A percentile compares a stretch with the other conserved stretches of the same genome.
Conservation (phyloP, 2,888 invertebrate species). For the Tenodera sinensis region DNA sequence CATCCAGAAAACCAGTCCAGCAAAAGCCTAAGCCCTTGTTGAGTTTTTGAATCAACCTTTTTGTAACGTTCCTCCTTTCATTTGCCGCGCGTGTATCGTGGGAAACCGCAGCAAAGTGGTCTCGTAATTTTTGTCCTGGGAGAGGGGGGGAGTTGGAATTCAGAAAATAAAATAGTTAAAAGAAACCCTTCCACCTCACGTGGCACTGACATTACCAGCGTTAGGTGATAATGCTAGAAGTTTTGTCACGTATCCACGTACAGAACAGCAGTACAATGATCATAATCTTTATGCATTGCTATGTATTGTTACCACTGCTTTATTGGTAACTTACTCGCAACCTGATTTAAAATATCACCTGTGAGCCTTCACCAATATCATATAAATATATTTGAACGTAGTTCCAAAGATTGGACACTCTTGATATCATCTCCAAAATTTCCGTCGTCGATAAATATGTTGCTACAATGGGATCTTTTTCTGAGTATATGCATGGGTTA, state of each 20-base stretch:
- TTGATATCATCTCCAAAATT: too few relatives aligned
- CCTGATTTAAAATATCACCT: too few relatives aligned
- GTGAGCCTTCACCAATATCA: too few relatives aligned
- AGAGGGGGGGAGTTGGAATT: neutral
- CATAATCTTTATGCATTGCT: neutral
- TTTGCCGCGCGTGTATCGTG: neutral
- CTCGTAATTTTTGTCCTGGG: neutral
- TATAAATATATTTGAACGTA: too few relatives aligned
- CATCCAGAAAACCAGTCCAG: too few relatives aligned
- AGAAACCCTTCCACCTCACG: neutral
- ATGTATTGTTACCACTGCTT: too few relatives aligned
- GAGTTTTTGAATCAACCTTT: neutral
- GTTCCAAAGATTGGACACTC: too few relatives aligned
- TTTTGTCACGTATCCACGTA: neutral
- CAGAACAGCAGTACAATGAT: neutral
- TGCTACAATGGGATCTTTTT: too few relatives aligned
- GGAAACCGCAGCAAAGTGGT: neutral
- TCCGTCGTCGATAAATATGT: too few relatives aligned
- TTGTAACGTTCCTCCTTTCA: neutral
- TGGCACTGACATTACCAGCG: neutral
- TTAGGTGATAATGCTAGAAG: neutral
- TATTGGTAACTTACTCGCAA: too few relatives aligned
- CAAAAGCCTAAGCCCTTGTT: neutral
- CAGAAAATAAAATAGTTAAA: neutral
- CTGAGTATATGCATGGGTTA: too few relatives aligned